A percentile compares a stretch with the other conserved stretches of the same genome.
These are phyloP conservation scores for Hermatobates lingyangjiaoensis DNA, from an alignment of 1,140 invertebrate genomes.

Conservation along the genomic window DNA sequence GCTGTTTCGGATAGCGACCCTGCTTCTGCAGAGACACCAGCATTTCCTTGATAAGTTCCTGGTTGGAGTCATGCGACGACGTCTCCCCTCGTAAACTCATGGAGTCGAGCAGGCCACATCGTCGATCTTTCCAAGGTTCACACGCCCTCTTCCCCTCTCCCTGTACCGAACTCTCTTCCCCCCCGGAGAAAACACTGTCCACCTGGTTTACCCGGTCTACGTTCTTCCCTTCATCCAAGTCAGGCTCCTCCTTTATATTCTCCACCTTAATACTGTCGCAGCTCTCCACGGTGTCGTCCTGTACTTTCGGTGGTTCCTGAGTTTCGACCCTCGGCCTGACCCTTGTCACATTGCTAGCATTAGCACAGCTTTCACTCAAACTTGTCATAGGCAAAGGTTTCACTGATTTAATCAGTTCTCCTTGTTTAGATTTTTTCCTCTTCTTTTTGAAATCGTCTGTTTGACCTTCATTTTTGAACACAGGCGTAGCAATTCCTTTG, in stretches of 20 bases:
- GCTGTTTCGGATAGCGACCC: background rate
- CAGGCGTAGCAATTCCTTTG: background rate
- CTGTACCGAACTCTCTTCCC: background rate
- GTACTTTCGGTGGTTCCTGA: background rate
- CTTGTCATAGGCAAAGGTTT: background rate
- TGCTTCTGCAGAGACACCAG: background rate
- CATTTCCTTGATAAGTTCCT: background rate
- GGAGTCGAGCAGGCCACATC: background rate
- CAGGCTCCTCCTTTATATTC: background rate
- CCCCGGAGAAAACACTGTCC: background rate
- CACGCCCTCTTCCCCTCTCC: background rate
- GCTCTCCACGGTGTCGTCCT: background rate
- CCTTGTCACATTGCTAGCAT: background rate
- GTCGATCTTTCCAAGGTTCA: background rate
- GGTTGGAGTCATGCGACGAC: background rate
- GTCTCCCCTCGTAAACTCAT: background rate
- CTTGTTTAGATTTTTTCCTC: background rate
- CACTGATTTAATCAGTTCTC: background rate
- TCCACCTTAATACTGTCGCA: background rate
- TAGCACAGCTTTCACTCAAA: background rate
- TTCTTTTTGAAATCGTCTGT: background rate
- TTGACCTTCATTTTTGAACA: slow-evolving; percentile 2
- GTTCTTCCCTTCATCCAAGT: background rate
- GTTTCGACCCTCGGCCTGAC: background rate
- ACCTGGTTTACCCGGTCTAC: background rate